Base-by-base conservation (phyloP, 2,797 vertebrate genomes). In the Myiotriccus ornatus region DNA sequence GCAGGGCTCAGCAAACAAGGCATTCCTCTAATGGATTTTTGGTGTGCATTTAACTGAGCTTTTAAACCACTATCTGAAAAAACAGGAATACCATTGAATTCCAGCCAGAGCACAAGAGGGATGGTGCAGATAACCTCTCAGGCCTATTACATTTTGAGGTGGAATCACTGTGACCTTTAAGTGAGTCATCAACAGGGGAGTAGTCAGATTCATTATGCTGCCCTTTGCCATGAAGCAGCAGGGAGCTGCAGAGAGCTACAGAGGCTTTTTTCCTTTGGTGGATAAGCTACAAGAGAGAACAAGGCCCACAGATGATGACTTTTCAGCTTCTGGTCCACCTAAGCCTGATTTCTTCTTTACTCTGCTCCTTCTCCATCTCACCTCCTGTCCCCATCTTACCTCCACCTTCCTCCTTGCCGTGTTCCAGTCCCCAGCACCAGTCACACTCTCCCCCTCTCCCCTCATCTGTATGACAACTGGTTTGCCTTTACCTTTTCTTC, bases 111-210 rank as follows among this genome's bases (percentile, higher is more conserved):
- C 65, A 67, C 22, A 52, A 75, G 37, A 59, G 41, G 78, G 28
- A 63, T 74, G 28, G 41, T 84, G 25, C 53, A 88, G 95, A 96
- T 96, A 96, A 96, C 91, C 90, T 93, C 52, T 71, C 69, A 91
- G 84, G 39, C 91, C 73, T 73, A 6, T 41, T 62, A 55, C 57
- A 57, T 83, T 78, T 78, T 86, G 57, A 87, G 73, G 35, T 86
- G 43, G 53, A 91, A 91, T 71, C 78, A 65, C 25, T 64, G 67
- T 91, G 84, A 96, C 84, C 79, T 91, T 64, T 84, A 44, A 64
- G 46, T 57, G 62, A 95, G 62, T 84, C 71, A 89, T 69, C 73
- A 84, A 10, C 50, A 69, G 65, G 19, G 50, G 55, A 78, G 21
- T 9, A 90, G 62, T 39, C 73, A 76, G 73, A 17, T 20, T 77